These are phyloP conservation scores for Pristionchus japonicus DNA, from an alignment of 2,888 invertebrate species.

Conservation along the genomic window DNA sequence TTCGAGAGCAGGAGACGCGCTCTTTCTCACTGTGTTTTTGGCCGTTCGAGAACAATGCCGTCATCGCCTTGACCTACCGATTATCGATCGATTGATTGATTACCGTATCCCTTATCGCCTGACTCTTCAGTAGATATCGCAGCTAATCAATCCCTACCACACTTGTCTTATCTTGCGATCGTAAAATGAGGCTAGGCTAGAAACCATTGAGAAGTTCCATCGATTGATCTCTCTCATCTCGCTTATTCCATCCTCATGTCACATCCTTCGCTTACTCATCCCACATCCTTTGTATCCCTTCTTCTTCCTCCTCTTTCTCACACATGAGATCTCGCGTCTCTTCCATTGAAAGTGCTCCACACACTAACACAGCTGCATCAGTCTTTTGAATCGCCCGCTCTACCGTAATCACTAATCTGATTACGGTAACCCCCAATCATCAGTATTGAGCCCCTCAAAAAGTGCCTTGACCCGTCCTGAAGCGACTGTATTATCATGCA, in stretches of 20 bases:
- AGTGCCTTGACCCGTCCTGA: constrained; percentile 21
- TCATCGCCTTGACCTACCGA: not conserved
- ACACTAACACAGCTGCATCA: not conserved
- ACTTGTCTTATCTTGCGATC: too few species aligned
- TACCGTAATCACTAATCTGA: not conserved
- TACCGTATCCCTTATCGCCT: not conserved
- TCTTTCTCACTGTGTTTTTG: constrained; percentile 16
- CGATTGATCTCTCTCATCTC: not conserved
- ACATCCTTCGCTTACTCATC: not conserved
- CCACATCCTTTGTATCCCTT: not conserved
- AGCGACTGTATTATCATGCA: constrained; percentile 14
- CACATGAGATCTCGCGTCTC: constrained; percentile 8
- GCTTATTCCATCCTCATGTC: not conserved
- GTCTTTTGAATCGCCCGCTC: constrained; percentile 3
- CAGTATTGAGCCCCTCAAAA: not conserved
- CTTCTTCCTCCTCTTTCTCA: not conserved
- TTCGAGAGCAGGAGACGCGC: constrained; percentile 8
- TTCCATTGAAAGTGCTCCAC: not conserved
- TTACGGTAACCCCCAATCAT: constrained; percentile 37
- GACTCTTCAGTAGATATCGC: not conserved
- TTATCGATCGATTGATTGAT: not conserved
- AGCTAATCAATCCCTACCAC: too few species aligned
- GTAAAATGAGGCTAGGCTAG: too few species aligned
- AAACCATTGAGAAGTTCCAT: not conserved
- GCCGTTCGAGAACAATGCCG: not conserved